These are phyloP conservation scores for Apteryx owenii DNA, from an alignment of 2,113 vertebrate genomes.

Conservation along the genomic window DNA sequence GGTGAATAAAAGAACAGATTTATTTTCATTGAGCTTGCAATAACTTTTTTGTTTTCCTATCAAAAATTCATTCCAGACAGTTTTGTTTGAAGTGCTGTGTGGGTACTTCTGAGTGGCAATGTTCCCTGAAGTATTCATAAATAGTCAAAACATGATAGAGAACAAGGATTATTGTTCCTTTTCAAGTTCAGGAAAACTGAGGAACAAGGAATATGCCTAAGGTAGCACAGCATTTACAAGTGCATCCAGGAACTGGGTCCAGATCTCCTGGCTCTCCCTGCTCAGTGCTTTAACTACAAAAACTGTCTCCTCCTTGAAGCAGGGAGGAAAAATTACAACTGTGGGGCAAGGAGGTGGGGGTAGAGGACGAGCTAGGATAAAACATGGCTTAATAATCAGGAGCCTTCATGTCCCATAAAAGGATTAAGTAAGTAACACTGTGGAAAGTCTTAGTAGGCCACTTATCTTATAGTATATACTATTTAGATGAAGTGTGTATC, in stretches of 20 bases:
- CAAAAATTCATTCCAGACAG: background rate
- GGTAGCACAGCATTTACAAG: background rate
- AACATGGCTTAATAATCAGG: accelerated
- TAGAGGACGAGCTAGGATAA: background rate
- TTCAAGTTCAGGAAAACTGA: background rate
- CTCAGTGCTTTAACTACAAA: accelerated
- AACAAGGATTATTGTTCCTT: background rate
- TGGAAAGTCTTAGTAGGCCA: background rate
- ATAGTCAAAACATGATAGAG: accelerated
- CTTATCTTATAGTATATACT: background rate
- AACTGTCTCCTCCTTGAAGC: accelerated
- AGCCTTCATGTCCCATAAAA: accelerated
- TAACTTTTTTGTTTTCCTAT: background rate
- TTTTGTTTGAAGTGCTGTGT: background rate
- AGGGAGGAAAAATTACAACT: accelerated
- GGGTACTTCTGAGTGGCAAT: background rate
- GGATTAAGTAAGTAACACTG: background rate
- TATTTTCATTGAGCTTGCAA: background rate
- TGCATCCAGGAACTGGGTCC: accelerated
- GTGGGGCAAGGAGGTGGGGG: background rate
- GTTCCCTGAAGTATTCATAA: background rate
- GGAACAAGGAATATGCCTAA: background rate
- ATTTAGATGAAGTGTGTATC: accelerated
- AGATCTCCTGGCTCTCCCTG: background rate
- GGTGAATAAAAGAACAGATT: background rate